Evolutionary conservation across 2,888 invertebrate genomes (phyloP).

Genomic region (Aromia moschata): DNA sequence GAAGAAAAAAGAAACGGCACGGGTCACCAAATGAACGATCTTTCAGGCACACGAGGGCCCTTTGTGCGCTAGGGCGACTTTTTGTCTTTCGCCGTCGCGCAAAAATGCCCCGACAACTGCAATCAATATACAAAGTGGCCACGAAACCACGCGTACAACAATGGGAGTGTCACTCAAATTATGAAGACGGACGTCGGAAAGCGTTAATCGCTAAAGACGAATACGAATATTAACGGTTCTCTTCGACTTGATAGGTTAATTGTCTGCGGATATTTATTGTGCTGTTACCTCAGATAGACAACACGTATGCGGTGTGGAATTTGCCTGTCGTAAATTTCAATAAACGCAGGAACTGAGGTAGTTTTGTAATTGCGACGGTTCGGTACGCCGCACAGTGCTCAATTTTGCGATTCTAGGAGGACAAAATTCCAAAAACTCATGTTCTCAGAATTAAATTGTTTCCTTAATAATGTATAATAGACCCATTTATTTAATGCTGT

Average conservation of each 20-base stretch:
- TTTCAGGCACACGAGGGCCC: slow-evolving; percentile 1
- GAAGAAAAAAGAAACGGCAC: not conserved
- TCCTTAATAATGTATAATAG: too few relatives aligned
- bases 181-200: slow-evolving; percentile 39
- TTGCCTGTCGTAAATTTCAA: not conserved
- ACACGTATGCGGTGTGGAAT: not conserved
- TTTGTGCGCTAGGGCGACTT: slow-evolving; percentile 1
- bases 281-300: not conserved
- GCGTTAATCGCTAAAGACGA: slow-evolving; percentile 37
- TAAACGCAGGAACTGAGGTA: not conserved
- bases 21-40: not conserved
- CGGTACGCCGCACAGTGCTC: too few relatives aligned
- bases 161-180: slow-evolving; percentile 43
- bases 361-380: not conserved
- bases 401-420: too few relatives aligned
- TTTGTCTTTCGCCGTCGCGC: slow-evolving; percentile 1
- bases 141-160: slow-evolving; percentile 31
- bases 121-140: slow-evolving; percentile 36
- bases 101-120: slow-evolving; percentile 32
- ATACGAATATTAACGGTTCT: slow-evolving; percentile 44
- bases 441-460: too few relatives aligned
- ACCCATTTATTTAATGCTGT: too few relatives aligned
- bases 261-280: slow-evolving; percentile 9
- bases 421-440: too few relatives aligned
- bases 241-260: slow-evolving; percentile 23